Conservation (phyloP, 2,113 vertebrate genomes). For the Edolisoma coerulescens region DNA sequence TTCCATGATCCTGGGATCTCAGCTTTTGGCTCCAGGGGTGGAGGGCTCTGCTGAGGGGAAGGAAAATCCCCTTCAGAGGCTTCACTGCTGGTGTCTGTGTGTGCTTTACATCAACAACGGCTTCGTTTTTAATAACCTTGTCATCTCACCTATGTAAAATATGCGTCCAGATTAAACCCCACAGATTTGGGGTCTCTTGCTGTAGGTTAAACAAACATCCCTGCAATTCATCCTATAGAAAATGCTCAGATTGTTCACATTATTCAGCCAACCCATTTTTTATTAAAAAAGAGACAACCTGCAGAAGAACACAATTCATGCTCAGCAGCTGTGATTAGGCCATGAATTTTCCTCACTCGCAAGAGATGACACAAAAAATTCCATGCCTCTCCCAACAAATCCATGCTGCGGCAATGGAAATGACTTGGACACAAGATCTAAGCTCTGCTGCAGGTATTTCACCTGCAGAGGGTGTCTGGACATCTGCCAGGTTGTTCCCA, state of each 20-base stretch:
- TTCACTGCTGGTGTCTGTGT: neutral
- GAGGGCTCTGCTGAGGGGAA: neutral
- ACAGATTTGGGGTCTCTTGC: neutral
- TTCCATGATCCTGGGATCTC: neutral
- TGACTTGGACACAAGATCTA: neutral
- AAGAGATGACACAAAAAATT: neutral
- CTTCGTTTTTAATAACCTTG: neutral
- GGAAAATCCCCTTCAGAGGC: neutral
- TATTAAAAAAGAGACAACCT: neutral
- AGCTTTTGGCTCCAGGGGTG: neutral
- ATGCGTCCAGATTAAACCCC: neutral
- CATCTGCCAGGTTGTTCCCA: neutral
- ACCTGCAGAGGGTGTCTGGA: neutral
- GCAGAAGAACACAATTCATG: neutral
- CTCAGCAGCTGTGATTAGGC: neutral
- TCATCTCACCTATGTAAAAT: constrained; percentile 11
- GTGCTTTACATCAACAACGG: neutral
- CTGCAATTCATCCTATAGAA: neutral
- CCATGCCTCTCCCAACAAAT: neutral
- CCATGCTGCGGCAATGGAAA: rapidly evolving
- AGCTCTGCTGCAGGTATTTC: neutral
- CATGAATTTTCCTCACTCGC: neutral
- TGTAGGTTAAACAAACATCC: constrained; percentile 24
- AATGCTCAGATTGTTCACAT: neutral
- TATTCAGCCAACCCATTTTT: neutral